These are phyloP conservation scores for Nomada flava DNA, from an alignment of 2,888 invertebrate genomes.

Conservation along the genomic window DNA sequence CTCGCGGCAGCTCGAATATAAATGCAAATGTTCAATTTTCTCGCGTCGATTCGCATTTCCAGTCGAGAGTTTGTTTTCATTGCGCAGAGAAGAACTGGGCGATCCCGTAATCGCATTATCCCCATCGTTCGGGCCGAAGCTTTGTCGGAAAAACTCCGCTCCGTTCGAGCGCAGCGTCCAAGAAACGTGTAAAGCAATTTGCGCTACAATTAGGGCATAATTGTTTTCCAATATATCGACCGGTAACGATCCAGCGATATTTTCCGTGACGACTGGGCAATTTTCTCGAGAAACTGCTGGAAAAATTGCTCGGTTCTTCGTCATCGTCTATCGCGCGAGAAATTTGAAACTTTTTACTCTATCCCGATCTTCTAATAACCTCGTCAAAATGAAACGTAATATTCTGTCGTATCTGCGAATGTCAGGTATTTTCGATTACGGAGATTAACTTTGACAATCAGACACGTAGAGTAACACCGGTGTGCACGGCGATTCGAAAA, in stretches of 20 bases:
- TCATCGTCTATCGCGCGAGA: no score
- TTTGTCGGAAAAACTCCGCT: background rate
- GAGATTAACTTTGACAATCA: no score
- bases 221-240: constrained; percentile 64
- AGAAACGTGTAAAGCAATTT: constrained; percentile 22
- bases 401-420: background rate
- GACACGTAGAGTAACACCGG: no score
- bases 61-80: constrained; percentile 30
- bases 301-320: background rate
- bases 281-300: background rate
- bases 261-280: background rate
- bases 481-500: no score
- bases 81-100: constrained; percentile 1
- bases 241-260: constrained; percentile 13
- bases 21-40: constrained; percentile 34
- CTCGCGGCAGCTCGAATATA: background rate
- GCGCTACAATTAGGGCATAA: constrained; percentile 58
- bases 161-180: background rate
- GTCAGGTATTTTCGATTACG: no score
- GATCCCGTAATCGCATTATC: constrained; percentile 13
- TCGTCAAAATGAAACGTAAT: background rate
- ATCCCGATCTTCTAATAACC: background rate
- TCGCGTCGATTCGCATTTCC: constrained; percentile 31
- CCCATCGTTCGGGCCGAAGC: background rate
- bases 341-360: background rate